A percentile compares a stretch with the other conserved stretches of the same genome.
phyloP scores from a whole-genome alignment of 1,140 invertebrate species.

The Sesamia nonagrioides region DNA sequence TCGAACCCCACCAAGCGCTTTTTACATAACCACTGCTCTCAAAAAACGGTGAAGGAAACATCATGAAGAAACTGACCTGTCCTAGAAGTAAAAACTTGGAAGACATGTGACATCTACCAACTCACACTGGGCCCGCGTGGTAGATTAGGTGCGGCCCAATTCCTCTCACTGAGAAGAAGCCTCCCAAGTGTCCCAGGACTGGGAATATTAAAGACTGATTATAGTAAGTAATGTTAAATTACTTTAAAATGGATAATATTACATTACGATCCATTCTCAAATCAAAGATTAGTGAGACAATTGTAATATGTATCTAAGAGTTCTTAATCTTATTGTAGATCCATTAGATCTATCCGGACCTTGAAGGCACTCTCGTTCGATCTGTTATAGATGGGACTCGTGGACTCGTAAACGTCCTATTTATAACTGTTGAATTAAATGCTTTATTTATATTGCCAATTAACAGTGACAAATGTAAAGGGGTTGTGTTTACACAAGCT shows the following conservation, averaged over 20 bases:
- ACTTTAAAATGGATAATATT: neutral
- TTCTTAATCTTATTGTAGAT: neutral
- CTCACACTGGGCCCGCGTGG: no score
- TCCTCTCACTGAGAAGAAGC: no score
- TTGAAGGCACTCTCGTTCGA: conserved; percentile 3
- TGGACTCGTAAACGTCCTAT: conserved; percentile 24
- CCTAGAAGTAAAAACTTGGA: no score
- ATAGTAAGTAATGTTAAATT: neutral
- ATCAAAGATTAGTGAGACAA: neutral
- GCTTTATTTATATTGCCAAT: conserved; percentile 30
- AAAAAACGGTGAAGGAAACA: no score
- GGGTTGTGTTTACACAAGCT: conserved; percentile 28
- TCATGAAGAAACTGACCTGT: no score
- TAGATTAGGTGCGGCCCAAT: no score
- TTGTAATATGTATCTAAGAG: no score
- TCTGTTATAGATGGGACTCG: conserved; percentile 9
- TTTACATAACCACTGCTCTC: no score
- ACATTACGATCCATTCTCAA: neutral
- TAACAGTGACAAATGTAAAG: conserved; percentile 31
- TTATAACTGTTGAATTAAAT: conserved; percentile 21
- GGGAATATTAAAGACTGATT: no score
- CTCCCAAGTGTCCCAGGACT: no score
- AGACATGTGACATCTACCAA: no score
- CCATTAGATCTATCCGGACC: neutral
- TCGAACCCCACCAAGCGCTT: no score